phyloP scores from a whole-genome alignment of 2,113 vertebrate genomes.

The Pelodiscus sinensis region DNA sequence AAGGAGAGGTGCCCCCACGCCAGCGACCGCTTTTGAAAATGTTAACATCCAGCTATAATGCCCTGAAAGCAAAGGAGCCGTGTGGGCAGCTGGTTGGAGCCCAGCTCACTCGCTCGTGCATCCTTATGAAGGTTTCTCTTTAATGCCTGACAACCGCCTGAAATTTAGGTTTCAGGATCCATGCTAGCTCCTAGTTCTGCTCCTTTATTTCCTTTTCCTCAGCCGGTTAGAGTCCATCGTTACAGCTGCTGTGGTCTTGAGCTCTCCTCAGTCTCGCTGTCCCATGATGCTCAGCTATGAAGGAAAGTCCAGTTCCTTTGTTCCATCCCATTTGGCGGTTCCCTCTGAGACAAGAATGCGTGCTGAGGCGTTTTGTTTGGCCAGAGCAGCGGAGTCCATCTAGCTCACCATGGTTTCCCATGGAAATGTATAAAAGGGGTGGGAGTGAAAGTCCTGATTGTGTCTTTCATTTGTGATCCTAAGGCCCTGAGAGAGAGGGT shows the following conservation, averaged over 20 bases:
- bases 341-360: rapidly evolving
- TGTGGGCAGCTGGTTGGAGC: neutral
- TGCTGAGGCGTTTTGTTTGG: neutral
- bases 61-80: neutral
- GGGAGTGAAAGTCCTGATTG: conserved; percentile 9
- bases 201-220: neutral
- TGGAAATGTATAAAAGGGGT: neutral
- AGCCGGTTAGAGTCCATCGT: neutral
- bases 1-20: neutral
- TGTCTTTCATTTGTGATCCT: conserved; percentile 6
- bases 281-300: neutral
- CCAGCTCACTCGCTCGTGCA: neutral
- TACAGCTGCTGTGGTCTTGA: neutral
- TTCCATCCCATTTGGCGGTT: neutral
- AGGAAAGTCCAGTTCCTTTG: neutral
- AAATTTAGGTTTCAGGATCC: neutral
- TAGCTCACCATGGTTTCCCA: conserved; percentile 6
- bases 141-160: neutral
- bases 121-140: neutral
- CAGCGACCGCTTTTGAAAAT: neutral
- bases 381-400: neutral
- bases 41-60: neutral
- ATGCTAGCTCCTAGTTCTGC: neutral
- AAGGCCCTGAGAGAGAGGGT: neutral
- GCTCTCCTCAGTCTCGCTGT: neutral